phyloP scores from a whole-genome alignment of 2,113 vertebrate genomes.

The Limnothrissa miodon region DNA sequence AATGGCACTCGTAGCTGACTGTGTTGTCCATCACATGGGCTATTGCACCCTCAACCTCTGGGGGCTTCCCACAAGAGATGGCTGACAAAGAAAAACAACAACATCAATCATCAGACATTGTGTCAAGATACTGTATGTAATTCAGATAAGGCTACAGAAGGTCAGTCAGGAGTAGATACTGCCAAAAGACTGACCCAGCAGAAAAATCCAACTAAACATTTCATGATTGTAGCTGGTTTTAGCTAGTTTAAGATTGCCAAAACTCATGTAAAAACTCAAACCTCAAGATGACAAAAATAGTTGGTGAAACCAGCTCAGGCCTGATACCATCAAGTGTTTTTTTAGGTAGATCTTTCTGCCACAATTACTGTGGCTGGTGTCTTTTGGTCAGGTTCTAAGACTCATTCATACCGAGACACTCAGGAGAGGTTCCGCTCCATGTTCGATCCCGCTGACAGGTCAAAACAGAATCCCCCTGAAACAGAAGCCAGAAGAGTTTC shows the following conservation, averaged over 20 bases:
- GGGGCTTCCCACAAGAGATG: constrained; percentile 81
- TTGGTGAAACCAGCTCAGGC: not conserved
- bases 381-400: not conserved
- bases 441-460: constrained; percentile 78
- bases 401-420: constrained; percentile 81
- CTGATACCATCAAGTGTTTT: not conserved
- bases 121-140: not conserved
- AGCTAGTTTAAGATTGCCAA: too few relatives aligned
- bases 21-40: constrained; percentile 67
- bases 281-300: too few relatives aligned
- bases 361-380: not conserved
- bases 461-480: constrained; percentile 79
- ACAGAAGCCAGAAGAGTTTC: not conserved
- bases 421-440: constrained; percentile 82
- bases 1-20: constrained; percentile 79
- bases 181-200: not conserved
- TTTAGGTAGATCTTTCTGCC: too few relatives aligned
- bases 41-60: constrained; percentile 79
- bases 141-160: not conserved
- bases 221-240: too few relatives aligned
- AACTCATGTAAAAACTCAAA: too few relatives aligned
- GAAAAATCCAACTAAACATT: not conserved
- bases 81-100: constrained; percentile 40
- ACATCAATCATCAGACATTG: not conserved
- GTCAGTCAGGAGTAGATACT: not conserved